Evolutionary conservation across 1,140 invertebrate genomes (phyloP).

Genomic region (Nebria ingens): DNA sequence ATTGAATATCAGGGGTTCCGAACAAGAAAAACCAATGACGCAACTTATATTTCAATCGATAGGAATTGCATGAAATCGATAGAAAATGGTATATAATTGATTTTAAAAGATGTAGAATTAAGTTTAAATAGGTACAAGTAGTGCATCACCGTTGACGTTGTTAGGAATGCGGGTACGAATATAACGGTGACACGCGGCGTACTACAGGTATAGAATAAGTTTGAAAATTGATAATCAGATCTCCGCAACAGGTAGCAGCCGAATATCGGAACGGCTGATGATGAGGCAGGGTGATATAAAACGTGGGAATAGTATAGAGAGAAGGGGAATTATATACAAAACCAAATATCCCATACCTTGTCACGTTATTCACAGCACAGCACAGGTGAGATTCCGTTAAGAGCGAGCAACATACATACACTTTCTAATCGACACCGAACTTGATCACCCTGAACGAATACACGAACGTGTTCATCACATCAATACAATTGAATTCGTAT

Average conservation of each 20-base stretch:
- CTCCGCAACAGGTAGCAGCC: not conserved
- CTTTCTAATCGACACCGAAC: not conserved
- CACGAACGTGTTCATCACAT: too few relatives aligned
- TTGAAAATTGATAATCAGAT: not conserved
- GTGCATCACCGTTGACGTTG: not conserved
- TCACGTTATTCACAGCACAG: slow-evolving; percentile 1
- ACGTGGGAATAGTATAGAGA: not conserved
- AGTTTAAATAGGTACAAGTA: not conserved
- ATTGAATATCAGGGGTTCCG: too few relatives aligned
- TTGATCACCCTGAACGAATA: slow-evolving; percentile 2
- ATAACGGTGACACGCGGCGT: not conserved
- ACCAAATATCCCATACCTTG: slow-evolving; percentile 5
- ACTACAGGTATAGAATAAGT: not conserved
- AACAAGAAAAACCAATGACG: too few relatives aligned
- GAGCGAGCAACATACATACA: not conserved
- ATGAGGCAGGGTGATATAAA: not conserved
- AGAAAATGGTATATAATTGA: too few relatives aligned
- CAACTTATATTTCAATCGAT: too few relatives aligned
- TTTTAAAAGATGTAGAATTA: too few relatives aligned
- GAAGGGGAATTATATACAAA: not conserved
- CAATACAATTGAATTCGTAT: too few relatives aligned
- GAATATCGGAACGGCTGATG: not conserved
- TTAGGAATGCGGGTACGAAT: not conserved
- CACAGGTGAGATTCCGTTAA: not conserved
- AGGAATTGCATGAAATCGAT: too few relatives aligned